Base-by-base conservation (phyloP, 2,888 invertebrate species). In the Sphinx pinastri region DNA sequence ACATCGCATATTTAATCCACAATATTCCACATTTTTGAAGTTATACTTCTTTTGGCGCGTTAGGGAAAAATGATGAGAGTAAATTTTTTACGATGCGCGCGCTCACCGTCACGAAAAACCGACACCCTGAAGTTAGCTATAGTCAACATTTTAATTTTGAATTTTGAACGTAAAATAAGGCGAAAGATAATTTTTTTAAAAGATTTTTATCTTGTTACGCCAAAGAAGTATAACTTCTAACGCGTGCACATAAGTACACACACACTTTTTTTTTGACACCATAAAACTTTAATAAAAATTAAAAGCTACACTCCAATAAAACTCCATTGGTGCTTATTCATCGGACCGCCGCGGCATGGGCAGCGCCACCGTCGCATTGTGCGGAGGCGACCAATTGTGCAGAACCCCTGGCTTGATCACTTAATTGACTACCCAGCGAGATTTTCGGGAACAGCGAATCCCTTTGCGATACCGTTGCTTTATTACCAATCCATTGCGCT, bases 361-460 rank as follows among this genome's bases (percentile, higher is more conserved):
- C 82, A 86, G 87, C 89, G 86, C 87, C 83, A 88, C 86, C 75
- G 86, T 81, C 79, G 86, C 90, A 84, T 93, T 94, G 91, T 94
- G 86, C 83, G 81, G 86, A 92, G 91, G 93, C 93, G 93, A 87
- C 93, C 93, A 90, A 93, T 93, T 92, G 93, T 89, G 88, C 87
- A 84, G 86, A 87, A 90, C 93, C 92, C 92, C 92, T 92, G 92
- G 84, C 88, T 71, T 92, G 92, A 93, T 91, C 91, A 89, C 92
- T 91, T 93, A 93, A 93, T 93, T 93, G 93, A 93, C 92, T 92
- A 88, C 85, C 80, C 85, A 88, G 87, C 87, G 87, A 85, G 88
- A 89, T 85, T 89, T 89, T 88, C 85, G 77, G 86, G 86, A 81
- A 81, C 77, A 75, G 78, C 77, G 71, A 73, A 77, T 74, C 75